Percentiles rank a stretch among this genome's conserved stretches.
phyloP scores from a whole-genome alignment of 1,140 invertebrate genomes.

The Ylistrum balloti region DNA sequence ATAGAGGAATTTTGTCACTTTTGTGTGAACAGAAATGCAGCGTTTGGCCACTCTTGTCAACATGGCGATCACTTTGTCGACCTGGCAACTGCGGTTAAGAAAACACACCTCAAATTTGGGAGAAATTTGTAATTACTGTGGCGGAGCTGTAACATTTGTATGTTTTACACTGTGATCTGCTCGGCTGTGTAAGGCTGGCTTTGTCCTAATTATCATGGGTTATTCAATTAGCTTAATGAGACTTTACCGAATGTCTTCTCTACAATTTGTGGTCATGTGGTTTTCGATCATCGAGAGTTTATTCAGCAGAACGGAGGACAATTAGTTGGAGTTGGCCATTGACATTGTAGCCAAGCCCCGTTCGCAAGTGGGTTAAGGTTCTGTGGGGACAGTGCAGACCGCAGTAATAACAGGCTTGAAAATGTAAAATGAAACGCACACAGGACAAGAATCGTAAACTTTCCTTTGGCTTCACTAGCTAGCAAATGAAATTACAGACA shows the following conservation, averaged over 20 bases:
- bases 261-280: slow-evolving; percentile 46
- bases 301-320: background rate
- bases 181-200: background rate
- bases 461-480: slow-evolving; percentile 8
- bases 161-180: background rate
- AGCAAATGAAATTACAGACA: slow-evolving; percentile 33
- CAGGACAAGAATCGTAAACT: background rate
- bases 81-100: background rate
- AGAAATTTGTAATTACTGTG: slow-evolving; percentile 13
- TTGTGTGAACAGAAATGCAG: background rate
- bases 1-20: slow-evolving; percentile 13
- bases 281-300: slow-evolving; percentile 26
- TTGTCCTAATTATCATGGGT: slow-evolving; percentile 25
- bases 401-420: slow-evolving; percentile 7
- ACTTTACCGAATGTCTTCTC: slow-evolving; percentile 42
- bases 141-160: background rate
- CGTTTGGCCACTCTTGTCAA: background rate
- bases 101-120: slow-evolving; percentile 38
- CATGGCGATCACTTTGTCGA: background rate
- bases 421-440: background rate
- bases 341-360: background rate
- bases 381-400: slow-evolving; percentile 18
- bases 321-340: slow-evolving; percentile 2
- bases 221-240: slow-evolving; percentile 46
- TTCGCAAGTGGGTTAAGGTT: background rate